These are phyloP conservation scores for Zoroaster sp. DNA, from an alignment of 53 echinoderm and acorn worm genomes.

Conservation along the genomic window DNA sequence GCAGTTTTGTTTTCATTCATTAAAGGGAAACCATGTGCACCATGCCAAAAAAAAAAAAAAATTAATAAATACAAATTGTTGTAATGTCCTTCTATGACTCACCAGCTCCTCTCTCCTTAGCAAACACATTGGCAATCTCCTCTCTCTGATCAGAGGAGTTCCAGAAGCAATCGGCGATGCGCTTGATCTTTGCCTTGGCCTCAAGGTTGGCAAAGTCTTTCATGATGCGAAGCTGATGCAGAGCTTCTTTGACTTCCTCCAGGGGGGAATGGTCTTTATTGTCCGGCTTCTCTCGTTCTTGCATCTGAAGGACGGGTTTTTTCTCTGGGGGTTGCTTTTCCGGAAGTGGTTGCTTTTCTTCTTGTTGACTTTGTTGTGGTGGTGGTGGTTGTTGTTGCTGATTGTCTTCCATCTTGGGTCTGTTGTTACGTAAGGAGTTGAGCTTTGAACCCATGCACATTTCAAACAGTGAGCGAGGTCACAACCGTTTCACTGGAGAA, in stretches of 20 bases:
- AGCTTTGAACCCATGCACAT: conserved; percentile 60
- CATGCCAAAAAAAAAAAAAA: no score
- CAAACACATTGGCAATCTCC: conserved; percentile 63
- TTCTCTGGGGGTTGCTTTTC: conserved; percentile 19
- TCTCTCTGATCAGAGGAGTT: conserved; percentile 49
- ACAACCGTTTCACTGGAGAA: conserved; percentile 15
- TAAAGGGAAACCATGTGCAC: no score
- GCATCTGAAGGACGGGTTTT: no score
- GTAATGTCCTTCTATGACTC: not conserved
- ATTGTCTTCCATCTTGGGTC: conserved; percentile 29
- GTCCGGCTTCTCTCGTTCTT: conserved; percentile 1
- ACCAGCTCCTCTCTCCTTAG: conserved; percentile 67
- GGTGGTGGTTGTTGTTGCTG: conserved; percentile 6
- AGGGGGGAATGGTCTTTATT: conserved; percentile 25
- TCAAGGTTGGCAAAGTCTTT: conserved; percentile 57
- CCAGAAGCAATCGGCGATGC: conserved; percentile 77
- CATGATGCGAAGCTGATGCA: conserved; percentile 23
- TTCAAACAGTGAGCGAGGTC: conserved; percentile 31
- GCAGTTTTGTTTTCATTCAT: no score
- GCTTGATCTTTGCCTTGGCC: conserved; percentile 52
- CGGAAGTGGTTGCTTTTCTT: not conserved
- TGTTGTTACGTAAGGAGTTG: conserved; percentile 20
- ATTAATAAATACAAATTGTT: no score
- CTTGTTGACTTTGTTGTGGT: not conserved
- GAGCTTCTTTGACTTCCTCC: conserved; percentile 25